Evolutionary conservation across 2,113 vertebrate genomes (phyloP).

Genomic region (Edolisoma coerulescens): DNA sequence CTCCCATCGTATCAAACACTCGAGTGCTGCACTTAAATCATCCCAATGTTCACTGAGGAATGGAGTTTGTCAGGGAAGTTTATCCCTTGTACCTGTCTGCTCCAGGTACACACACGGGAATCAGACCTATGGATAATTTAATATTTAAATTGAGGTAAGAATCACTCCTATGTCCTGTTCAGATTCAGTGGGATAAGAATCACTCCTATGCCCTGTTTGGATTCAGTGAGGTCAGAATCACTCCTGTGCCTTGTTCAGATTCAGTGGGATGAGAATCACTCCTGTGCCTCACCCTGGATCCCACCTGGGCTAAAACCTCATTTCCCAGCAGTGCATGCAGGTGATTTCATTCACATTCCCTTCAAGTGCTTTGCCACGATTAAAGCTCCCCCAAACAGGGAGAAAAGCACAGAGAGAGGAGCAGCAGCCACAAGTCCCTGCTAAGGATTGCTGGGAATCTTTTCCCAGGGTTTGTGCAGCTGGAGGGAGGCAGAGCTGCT

Average conservation of each 20-base stretch:
- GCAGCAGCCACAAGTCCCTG: not conserved
- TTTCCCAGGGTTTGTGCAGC: not conserved
- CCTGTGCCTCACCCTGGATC: not conserved
- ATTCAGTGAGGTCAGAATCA: not conserved
- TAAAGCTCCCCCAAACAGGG: not conserved
- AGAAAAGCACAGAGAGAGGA: not conserved
- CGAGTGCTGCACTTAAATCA: not conserved
- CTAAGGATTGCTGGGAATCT: not conserved
- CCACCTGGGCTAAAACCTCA: not conserved
- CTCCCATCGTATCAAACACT: not conserved
- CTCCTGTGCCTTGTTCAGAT: not conserved
- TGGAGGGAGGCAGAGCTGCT: not conserved
- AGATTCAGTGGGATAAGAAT: not conserved
- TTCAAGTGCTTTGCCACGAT: not conserved
- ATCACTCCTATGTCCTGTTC: not conserved
- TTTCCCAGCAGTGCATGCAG: not conserved
- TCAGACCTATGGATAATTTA: fast-evolving
- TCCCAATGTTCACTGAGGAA: not conserved
- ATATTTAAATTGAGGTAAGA: not conserved
- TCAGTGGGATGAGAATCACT: not conserved
- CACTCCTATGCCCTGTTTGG: not conserved
- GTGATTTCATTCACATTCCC: not conserved
- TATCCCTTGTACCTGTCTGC: not conserved
- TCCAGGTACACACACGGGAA: not conserved
- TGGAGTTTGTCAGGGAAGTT: not conserved